Percentiles rank a stretch among this genome's conserved stretches.
Evolutionary conservation across 2,113 vertebrate genomes (phyloP).

Genomic region (Oreotrochilus melanogaster): DNA sequence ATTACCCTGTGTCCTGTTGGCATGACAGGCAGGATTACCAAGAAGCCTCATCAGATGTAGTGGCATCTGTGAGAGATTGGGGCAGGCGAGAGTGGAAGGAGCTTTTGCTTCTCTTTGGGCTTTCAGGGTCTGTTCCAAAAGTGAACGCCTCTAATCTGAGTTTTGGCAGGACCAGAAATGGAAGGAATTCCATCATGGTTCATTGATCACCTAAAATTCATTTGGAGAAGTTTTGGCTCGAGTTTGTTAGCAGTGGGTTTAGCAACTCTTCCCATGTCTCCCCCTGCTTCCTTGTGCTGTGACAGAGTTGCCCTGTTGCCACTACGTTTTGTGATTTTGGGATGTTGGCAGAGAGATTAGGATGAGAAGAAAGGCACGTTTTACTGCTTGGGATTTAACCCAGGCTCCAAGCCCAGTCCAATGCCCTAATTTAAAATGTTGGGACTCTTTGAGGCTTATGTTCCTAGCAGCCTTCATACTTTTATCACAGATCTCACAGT

Average conservation of each 20-base stretch:
- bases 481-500: background rate
- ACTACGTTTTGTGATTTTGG: background rate
- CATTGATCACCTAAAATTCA: background rate
- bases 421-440: background rate
- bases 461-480: background rate
- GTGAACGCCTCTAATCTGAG: background rate
- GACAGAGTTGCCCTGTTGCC: background rate
- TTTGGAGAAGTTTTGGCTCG: background rate
- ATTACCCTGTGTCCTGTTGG: background rate
- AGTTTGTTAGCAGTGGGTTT: background rate
- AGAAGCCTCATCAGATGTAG: background rate
- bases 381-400: background rate
- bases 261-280: background rate
- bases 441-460: background rate
- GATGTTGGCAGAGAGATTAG: background rate
- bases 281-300: background rate
- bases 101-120: background rate
- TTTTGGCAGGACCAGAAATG: background rate
- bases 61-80: fast-evolving
- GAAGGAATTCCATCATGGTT: background rate
- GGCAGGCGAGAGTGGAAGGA: background rate
- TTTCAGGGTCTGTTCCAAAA: slow-evolving; percentile 15
- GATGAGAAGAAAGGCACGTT: background rate
- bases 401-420: background rate
- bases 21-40: background rate